A percentile compares a stretch with the other conserved stretches of the same genome.
Conservation (phyloP, 2,797 vertebrate genomes). For the Malurus leucopterus region DNA sequence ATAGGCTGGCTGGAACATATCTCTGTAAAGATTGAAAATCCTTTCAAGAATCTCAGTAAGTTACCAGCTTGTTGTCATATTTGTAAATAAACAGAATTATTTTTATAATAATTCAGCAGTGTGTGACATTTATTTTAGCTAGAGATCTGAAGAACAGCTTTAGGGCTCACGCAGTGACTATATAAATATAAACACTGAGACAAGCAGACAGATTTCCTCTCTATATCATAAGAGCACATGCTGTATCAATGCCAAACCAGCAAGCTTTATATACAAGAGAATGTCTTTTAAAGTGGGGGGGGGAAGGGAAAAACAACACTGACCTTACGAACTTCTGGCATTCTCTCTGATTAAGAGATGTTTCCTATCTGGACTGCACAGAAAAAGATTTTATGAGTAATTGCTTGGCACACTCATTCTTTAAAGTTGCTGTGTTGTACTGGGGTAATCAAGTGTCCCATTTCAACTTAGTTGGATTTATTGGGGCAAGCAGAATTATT, state of each 20-base stretch:
- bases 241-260: constrained; percentile 13
- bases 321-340: constrained; percentile 35
- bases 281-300: background rate
- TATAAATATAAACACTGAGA: constrained; percentile 62
- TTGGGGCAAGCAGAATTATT: background rate
- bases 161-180: constrained; percentile 22
- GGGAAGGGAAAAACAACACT: background rate
- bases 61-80: constrained; percentile 40
- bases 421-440: constrained; percentile 3
- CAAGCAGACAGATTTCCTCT: constrained; percentile 53
- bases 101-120: constrained; percentile 57
- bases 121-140: constrained; percentile 62
- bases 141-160: constrained; percentile 59
- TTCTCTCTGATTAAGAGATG: constrained; percentile 49
- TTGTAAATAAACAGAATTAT: constrained; percentile 65
- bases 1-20: background rate
- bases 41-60: constrained; percentile 10
- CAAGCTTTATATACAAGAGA: background rate
- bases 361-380: background rate
- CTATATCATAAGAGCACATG: constrained; percentile 10
- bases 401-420: background rate
- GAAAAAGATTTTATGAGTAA: constrained; percentile 38
- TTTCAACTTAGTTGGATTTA: constrained; percentile 35
- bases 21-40: constrained; percentile 22
- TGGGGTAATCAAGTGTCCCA: background rate